These are phyloP conservation scores for Lota lota DNA, from an alignment of 2,113 vertebrate species.

Conservation along the genomic window DNA sequence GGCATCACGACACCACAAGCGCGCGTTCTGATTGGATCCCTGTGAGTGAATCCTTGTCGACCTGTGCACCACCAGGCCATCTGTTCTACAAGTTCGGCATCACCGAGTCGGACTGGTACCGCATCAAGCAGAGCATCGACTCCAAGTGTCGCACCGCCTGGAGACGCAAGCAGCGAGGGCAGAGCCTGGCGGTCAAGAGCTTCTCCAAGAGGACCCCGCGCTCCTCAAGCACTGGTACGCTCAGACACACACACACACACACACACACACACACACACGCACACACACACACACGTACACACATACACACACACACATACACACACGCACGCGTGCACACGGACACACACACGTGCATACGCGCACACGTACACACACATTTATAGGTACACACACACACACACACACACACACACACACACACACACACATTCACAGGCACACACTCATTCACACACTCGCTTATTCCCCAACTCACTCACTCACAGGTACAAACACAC, in stretches of 20 bases:
- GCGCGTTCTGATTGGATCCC: background rate
- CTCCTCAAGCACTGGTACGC: conserved; percentile 61
- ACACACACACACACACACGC: background rate
- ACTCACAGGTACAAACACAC: no score
- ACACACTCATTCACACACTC: no score
- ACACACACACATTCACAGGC: background rate
- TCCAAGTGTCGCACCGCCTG: conserved; percentile 98
- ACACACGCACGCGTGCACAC: background rate
- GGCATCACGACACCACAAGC: no score
- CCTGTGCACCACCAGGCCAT: conserved; percentile 77
- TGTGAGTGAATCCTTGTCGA: conserved; percentile 1
- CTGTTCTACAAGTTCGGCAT: conserved; percentile 96
- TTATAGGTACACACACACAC: background rate
- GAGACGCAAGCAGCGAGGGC: conserved; percentile 93
- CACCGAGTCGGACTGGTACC: conserved; percentile 95
- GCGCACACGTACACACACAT: no score
- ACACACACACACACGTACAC: background rate
- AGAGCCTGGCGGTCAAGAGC: conserved; percentile 96
- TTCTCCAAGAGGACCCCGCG: conserved; percentile 90
- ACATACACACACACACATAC: background rate
- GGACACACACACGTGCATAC: no score
- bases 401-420: background rate
- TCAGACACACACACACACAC: background rate
- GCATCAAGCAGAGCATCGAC: conserved; percentile 98
- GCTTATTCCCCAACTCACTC: no score